Evolutionary conservation across 1,140 invertebrate genomes (phyloP).

Genomic region (Chironomus striatipennis): DNA sequence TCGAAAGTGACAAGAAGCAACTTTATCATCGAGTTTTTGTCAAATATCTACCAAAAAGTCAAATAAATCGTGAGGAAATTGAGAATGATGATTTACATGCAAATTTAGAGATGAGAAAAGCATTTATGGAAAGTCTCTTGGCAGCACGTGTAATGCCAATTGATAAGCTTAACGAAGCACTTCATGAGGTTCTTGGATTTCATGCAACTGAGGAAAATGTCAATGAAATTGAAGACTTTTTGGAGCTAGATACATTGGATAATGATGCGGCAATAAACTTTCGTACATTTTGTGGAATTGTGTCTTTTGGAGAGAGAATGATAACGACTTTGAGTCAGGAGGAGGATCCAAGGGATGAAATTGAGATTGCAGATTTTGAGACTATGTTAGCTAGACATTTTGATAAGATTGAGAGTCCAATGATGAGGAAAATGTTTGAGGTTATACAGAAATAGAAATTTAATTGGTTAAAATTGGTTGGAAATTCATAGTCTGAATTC

Average conservation of each 20-base stretch:
- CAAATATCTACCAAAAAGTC: constrained; percentile 30
- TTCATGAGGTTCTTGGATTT: constrained; percentile 37
- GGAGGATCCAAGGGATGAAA: constrained; percentile 37
- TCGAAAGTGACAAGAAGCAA: constrained; percentile 48
- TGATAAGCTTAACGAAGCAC: constrained; percentile 32
- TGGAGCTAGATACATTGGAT: constrained; percentile 27
- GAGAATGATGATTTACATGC: constrained; percentile 31
- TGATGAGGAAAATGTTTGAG: constrained; percentile 32
- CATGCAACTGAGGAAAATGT: constrained; percentile 36
- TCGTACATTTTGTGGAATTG: constrained; percentile 49
- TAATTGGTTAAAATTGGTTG: too few relatives aligned
- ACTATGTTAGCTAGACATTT: constrained; percentile 34
- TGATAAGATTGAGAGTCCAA: constrained; percentile 23
- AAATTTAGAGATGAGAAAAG: not conserved
- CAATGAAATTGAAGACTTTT: constrained; percentile 26
- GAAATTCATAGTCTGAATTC: too few relatives aligned
- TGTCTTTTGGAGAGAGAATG: constrained; percentile 46
- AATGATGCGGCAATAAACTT: constrained; percentile 37
- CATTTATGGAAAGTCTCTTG: constrained; percentile 28
- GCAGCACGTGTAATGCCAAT: constrained; percentile 33
- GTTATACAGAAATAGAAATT: constrained; percentile 29
- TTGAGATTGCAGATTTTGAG: constrained; percentile 37
- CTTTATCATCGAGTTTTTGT: constrained; percentile 43
- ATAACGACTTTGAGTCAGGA: constrained; percentile 37
- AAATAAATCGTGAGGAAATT: not conserved